These are phyloP conservation scores for Bryconaethiops microstoma DNA, from an alignment of 2,797 vertebrate genomes.

Conservation along the genomic window DNA sequence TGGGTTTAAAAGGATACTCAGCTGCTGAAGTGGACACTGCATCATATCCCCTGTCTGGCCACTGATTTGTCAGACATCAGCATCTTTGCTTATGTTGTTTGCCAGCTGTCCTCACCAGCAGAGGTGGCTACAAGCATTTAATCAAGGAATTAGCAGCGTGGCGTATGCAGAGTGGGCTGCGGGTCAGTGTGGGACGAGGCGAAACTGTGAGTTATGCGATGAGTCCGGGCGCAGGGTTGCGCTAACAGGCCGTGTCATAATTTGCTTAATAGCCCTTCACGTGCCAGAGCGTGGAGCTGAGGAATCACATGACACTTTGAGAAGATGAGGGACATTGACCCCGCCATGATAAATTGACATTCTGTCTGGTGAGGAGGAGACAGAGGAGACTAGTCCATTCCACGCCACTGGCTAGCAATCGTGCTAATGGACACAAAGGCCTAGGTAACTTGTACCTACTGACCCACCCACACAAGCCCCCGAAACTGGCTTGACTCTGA, in stretches of 20 bases:
- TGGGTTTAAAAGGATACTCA: neutral
- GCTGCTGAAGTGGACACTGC: neutral
- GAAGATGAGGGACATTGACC: slow-evolving; percentile 56
- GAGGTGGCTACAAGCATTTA: slow-evolving; percentile 50
- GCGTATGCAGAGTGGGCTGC: slow-evolving; percentile 38
- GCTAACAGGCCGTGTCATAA: slow-evolving; percentile 50
- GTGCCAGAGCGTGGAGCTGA: slow-evolving; percentile 27
- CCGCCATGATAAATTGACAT: slow-evolving; percentile 57
- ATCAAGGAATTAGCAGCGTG: slow-evolving; percentile 58
- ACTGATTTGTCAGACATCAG: slow-evolving; percentile 14
- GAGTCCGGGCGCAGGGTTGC: slow-evolving; percentile 38
- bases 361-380: slow-evolving; percentile 34
- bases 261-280: slow-evolving; percentile 59
- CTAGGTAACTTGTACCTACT: slow-evolving; percentile 19
- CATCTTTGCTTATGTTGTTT: slow-evolving; percentile 40
- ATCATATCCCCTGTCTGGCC: neutral
- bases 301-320: slow-evolving; percentile 51
- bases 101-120: slow-evolving; percentile 23
- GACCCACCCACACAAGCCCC: slow-evolving; percentile 5
- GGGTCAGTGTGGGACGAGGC: slow-evolving; percentile 48
- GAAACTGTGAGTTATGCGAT: slow-evolving; percentile 52
- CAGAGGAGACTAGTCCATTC: slow-evolving; percentile 37
- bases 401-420: slow-evolving; percentile 45
- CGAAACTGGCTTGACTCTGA: slow-evolving; percentile 6
- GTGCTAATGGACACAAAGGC: slow-evolving; percentile 41